These are phyloP conservation scores for Byasa hedistus DNA, from an alignment of 2,888 invertebrate genomes.

Conservation along the genomic window DNA sequence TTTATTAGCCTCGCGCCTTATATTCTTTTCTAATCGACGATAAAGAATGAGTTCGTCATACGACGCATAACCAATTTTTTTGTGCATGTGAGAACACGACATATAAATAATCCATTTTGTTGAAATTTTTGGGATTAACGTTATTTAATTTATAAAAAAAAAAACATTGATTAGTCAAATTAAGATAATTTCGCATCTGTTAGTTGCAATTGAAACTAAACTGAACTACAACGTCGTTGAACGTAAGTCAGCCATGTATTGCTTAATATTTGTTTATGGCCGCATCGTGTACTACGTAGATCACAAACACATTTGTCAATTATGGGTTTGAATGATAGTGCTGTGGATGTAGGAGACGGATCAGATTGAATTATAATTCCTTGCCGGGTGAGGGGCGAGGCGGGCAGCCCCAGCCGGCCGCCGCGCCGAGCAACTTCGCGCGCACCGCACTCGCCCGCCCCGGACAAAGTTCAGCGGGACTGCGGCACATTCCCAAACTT, in stretches of 20 bases:
- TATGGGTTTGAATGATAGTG: not conserved
- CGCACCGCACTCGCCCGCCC: slow-evolving; percentile 10
- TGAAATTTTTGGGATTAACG: too few relatives aligned
- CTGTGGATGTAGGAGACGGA: not conserved
- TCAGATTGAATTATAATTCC: not conserved
- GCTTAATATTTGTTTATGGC: not conserved
- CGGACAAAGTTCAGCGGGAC: slow-evolving; percentile 13
- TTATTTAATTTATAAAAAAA: too few relatives aligned
- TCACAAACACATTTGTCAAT: not conserved
- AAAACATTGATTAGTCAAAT: too few relatives aligned
- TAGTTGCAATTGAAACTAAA: too few relatives aligned
- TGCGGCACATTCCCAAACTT: slow-evolving; percentile 12
- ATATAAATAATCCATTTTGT: too few relatives aligned
- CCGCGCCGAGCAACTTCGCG: slow-evolving; percentile 7
- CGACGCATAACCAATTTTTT: too few relatives aligned
- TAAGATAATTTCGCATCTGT: too few relatives aligned
- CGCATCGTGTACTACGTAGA: not conserved
- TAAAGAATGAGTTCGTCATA: too few relatives aligned
- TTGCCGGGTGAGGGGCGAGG: not conserved
- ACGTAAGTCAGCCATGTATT: not conserved
- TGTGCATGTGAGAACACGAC: too few relatives aligned
- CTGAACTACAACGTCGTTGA: not conserved
- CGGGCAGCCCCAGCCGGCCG: too few relatives aligned
- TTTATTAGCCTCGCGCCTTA: too few relatives aligned
- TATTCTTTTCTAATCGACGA: too few relatives aligned